Percentiles rank a stretch among this genome's conserved stretches.
Conservation (phyloP, 2,113 vertebrate species). For the Marcusenius ussheri region DNA sequence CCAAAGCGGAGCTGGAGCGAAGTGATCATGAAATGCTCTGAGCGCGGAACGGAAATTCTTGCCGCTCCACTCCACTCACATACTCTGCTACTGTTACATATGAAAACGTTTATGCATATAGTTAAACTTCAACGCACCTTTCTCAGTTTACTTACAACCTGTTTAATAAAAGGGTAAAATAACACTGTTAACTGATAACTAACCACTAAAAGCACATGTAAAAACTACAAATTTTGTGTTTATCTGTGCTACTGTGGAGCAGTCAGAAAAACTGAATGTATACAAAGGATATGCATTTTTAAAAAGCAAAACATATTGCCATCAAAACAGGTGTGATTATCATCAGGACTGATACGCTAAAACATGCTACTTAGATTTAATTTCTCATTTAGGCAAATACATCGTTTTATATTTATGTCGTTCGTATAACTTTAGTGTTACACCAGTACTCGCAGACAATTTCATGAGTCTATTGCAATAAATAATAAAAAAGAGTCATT, state of each 20-base stretch:
- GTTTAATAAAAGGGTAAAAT: neutral
- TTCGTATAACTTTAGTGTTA: neutral
- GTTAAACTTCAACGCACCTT: neutral
- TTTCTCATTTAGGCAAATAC: neutral
- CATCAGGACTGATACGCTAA: neutral
- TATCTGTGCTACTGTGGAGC: neutral
- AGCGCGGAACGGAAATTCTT: too few relatives aligned
- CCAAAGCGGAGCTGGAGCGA: too few relatives aligned
- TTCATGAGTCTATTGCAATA: neutral
- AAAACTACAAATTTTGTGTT: neutral
- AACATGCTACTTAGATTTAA: neutral
- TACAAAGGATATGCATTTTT: neutral
- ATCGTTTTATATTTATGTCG: neutral
- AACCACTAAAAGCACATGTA: neutral
- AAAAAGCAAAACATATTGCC: neutral
- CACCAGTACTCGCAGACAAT: neutral
- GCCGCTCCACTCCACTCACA: too few relatives aligned
- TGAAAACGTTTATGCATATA: neutral
- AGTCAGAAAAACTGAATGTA: neutral
- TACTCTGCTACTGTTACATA: neutral
- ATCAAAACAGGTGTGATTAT: neutral
- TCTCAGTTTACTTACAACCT: neutral
- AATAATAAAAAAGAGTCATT: neutral
- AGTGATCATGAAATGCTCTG: too few relatives aligned
- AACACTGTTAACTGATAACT: neutral